phyloP scores from a whole-genome alignment of 2,888 invertebrate species.

The Neoascia interrupta region DNA sequence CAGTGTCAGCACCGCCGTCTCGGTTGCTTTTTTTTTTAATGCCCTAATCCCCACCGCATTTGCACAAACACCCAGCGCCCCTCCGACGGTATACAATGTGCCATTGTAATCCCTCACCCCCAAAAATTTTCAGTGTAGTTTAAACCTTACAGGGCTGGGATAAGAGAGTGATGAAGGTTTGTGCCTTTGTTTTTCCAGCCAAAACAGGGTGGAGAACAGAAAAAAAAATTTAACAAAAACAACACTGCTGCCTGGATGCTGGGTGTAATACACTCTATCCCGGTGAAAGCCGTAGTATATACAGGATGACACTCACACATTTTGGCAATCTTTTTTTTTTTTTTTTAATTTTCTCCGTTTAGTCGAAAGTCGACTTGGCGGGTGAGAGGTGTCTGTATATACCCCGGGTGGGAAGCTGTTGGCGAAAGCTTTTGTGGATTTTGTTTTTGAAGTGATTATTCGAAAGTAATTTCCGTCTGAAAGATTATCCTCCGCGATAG shows the following conservation, averaged over 20 bases:
- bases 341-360: constrained; percentile 62
- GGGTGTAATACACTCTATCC: constrained; percentile 55
- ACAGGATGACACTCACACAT: constrained; percentile 44
- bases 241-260: constrained; percentile 18
- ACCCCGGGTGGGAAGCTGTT: constrained; percentile 2
- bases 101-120: constrained; percentile 41
- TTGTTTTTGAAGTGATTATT: constrained; percentile 69
- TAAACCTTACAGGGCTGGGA: constrained; percentile 31
- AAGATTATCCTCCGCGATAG: constrained; percentile 66
- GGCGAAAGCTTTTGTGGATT: constrained; percentile 64
- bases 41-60: constrained; percentile 24
- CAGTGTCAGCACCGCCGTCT: constrained; percentile 17
- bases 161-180: constrained; percentile 54
- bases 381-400: too few relatives aligned
- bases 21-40: not conserved
- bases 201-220: not conserved
- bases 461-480: constrained; percentile 69
- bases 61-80: not conserved
- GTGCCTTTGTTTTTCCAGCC: constrained; percentile 24
- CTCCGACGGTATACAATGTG: not conserved
- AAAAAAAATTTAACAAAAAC: constrained; percentile 27
- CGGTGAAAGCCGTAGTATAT: constrained; percentile 16
- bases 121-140: constrained; percentile 29
- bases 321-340: constrained; percentile 18
- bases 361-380: too few relatives aligned